phyloP scores from a whole-genome alignment of 23 tunicate genomes.

The Ascidia mentula region DNA sequence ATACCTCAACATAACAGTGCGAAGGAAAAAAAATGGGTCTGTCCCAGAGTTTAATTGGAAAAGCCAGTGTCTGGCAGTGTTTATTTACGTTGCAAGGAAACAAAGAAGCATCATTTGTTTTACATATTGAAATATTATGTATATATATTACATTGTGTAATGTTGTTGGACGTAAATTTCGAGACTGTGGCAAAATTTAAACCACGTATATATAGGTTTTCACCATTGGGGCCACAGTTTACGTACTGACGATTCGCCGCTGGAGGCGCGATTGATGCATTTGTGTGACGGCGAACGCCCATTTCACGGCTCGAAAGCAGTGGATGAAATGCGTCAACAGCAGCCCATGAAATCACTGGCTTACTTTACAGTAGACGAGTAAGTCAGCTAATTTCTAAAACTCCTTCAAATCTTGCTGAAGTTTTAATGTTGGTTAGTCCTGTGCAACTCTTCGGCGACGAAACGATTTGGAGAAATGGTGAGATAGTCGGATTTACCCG shows the following conservation, averaged over 20 bases:
- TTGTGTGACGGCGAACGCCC: slow-evolving; percentile 44
- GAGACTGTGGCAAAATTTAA: too few relatives aligned
- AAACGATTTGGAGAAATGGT: slow-evolving; percentile 58
- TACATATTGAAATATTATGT: too few relatives aligned
- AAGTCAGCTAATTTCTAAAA: not conserved
- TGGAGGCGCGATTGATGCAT: slow-evolving; percentile 58
- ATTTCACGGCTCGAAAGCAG: slow-evolving; percentile 44
- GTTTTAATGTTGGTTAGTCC: too few relatives aligned
- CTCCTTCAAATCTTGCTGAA: not conserved
- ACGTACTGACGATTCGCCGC: slow-evolving; percentile 62
- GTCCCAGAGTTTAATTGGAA: too few relatives aligned
- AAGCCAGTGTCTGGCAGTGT: too few relatives aligned
- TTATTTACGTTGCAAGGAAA: too few relatives aligned
- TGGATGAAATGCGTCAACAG: slow-evolving; percentile 22
- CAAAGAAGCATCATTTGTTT: too few relatives aligned
- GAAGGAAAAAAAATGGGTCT: too few relatives aligned
- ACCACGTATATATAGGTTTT: too few relatives aligned
- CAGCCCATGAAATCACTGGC: slow-evolving; percentile 45
- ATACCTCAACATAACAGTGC: too few relatives aligned
- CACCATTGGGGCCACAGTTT: slow-evolving; percentile 91
- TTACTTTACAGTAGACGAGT: slow-evolving; percentile 66
- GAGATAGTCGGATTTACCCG: slow-evolving; percentile 59
- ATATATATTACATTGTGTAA: too few relatives aligned
- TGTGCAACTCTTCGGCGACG: slow-evolving; percentile 70
- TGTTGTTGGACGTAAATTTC: too few relatives aligned